These are phyloP conservation scores for Andrena cerasifolii DNA, from an alignment of 1,140 invertebrate genomes.

Conservation along the genomic window DNA sequence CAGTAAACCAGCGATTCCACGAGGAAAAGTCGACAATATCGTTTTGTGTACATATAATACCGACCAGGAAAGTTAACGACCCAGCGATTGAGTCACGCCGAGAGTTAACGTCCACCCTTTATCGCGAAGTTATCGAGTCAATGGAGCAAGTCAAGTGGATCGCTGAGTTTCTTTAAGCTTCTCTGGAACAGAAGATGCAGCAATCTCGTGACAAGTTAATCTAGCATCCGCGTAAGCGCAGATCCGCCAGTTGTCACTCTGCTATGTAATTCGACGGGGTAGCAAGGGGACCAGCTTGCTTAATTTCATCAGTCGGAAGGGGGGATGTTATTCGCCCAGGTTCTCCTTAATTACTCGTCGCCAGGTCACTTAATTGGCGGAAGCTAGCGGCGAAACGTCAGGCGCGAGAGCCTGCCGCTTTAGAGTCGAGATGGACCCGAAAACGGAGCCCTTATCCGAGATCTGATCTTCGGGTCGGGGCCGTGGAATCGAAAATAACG, in stretches of 20 bases:
- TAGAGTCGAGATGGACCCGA: constrained; percentile 3
- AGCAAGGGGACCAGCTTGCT: no score
- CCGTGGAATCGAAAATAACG: constrained; percentile 17
- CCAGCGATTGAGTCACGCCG: not conserved
- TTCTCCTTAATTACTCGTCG: constrained; percentile 15
- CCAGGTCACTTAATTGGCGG: constrained; percentile 25
- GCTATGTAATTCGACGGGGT: no score
- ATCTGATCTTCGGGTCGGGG: not conserved
- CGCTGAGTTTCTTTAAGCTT: no score
- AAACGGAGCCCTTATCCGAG: constrained; percentile 16
- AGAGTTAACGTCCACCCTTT: not conserved
- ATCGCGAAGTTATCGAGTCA: not conserved
- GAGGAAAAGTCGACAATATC: constrained; percentile 9
- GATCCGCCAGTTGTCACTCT: no score
- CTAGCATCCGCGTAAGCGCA: not conserved
- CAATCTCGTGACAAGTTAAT: constrained; percentile 3
- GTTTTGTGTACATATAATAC: no score
- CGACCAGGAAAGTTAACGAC: not conserved
- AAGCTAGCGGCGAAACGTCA: not conserved
- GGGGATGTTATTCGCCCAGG: not conserved
- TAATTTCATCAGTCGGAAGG: no score
- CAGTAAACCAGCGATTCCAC: constrained; percentile 30
- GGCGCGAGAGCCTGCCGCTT: not conserved
- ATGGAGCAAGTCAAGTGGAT: not conserved
- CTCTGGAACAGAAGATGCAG: not conserved